Evolutionary conservation across 2,113 vertebrate genomes (phyloP).

Genomic region (Calcarius ornatus): DNA sequence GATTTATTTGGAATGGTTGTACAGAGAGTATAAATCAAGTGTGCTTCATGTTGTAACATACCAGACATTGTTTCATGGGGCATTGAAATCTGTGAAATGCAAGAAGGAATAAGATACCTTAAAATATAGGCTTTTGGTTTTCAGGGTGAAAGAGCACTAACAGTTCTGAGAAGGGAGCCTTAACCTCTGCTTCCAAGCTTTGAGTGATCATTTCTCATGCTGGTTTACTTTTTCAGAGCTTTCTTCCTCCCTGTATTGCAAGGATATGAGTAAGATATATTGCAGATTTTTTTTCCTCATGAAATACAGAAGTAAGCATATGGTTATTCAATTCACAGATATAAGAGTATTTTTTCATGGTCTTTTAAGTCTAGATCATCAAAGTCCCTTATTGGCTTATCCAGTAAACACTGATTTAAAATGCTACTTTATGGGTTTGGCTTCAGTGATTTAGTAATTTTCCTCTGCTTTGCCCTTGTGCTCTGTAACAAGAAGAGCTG

Average conservation of each 20-base stretch:
- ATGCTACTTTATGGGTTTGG: neutral
- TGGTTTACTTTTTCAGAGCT: neutral
- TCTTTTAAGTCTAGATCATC: neutral
- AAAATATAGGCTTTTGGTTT: neutral
- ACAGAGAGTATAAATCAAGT: neutral
- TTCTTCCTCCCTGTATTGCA: neutral
- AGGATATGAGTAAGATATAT: neutral
- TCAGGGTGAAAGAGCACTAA: neutral
- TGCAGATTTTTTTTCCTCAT: fast-evolving
- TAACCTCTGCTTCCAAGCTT: neutral
- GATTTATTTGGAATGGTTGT: neutral
- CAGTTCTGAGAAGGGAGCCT: neutral
- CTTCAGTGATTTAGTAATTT: neutral
- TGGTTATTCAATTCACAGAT: neutral
- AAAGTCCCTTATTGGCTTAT: neutral
- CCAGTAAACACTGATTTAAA: neutral
- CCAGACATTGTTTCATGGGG: neutral
- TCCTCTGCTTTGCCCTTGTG: neutral
- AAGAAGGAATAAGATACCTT: neutral
- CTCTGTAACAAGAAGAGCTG: neutral
- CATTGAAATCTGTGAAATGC: neutral
- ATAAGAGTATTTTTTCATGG: neutral
- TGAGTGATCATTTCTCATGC: neutral
- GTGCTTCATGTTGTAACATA: neutral
- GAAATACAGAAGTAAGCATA: neutral